These are phyloP conservation scores for Busseola fusca DNA, from an alignment of 2,888 invertebrate genomes.

Conservation along the genomic window DNA sequence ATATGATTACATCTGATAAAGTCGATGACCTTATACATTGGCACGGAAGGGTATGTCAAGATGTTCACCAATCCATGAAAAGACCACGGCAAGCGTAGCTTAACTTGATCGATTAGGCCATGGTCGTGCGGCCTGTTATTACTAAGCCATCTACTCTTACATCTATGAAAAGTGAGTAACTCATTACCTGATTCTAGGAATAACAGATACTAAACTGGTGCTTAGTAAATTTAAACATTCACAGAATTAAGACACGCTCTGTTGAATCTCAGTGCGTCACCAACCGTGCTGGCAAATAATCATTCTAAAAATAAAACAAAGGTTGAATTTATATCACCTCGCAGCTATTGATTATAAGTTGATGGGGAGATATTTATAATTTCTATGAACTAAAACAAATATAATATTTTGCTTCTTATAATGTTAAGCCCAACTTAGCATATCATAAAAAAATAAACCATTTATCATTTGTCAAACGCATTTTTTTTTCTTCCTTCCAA, in stretches of 20 bases:
- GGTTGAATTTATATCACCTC: background rate
- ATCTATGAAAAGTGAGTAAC: slow-evolving; percentile 43
- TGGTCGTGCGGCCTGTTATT: no score
- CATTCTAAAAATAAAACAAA: background rate
- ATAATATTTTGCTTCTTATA: background rate
- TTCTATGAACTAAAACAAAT: background rate
- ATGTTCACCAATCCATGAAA: no score
- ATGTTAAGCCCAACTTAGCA: background rate
- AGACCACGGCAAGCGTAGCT: no score
- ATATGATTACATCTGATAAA: background rate
- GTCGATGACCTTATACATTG: background rate
- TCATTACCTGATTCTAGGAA: slow-evolving; percentile 32
- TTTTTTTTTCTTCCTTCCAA: no score
- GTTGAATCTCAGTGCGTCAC: slow-evolving; percentile 21
- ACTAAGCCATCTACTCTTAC: background rate
- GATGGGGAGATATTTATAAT: background rate
- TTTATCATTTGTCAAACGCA: no score
- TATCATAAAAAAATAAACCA: no score
- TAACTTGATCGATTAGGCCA: no score
- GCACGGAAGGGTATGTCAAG: no score
- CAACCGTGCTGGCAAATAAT: background rate
- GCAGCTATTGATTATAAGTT: no score
- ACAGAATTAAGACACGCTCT: slow-evolving; percentile 13
- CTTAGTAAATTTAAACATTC: background rate
- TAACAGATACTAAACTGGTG: slow-evolving; percentile 15